phyloP scores from a whole-genome alignment of 2,888 invertebrate species.

The Ectemnius cavifrons region DNA sequence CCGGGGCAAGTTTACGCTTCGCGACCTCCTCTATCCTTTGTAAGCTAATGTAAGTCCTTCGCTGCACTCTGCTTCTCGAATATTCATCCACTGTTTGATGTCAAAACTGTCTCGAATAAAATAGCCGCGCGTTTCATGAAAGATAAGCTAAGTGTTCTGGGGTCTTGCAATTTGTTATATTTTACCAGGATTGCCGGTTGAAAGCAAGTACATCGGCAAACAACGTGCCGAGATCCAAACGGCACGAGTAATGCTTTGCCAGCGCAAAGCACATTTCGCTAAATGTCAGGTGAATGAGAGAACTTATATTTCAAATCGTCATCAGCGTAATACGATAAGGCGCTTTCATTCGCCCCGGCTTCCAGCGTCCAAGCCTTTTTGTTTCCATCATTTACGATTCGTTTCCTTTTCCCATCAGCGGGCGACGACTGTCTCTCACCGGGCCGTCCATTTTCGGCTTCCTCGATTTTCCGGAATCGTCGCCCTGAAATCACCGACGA shows the following conservation, averaged over 20 bases:
- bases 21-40: neutral
- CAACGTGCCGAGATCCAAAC: neutral
- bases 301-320: slow-evolving; percentile 45
- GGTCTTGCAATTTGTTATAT: no score
- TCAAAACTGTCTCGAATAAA: neutral
- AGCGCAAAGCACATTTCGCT: neutral
- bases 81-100: neutral
- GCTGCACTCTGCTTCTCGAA: neutral
- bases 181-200: no score
- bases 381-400: slow-evolving; percentile 18
- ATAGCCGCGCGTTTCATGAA: neutral
- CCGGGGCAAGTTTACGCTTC: neutral
- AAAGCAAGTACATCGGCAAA: neutral
- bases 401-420: slow-evolving; percentile 17
- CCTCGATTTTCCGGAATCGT: slow-evolving; percentile 11
- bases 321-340: slow-evolving; percentile 37
- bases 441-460: slow-evolving; percentile 4
- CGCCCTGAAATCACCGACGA: neutral
- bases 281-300: neutral
- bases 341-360: slow-evolving; percentile 29
- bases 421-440: slow-evolving; percentile 1
- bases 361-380: neutral
- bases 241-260: neutral
- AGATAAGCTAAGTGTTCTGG: no score
- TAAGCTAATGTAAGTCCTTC: neutral